Base-by-base conservation (phyloP, 2,797 vertebrate genomes). In the Cygnus olor region DNA sequence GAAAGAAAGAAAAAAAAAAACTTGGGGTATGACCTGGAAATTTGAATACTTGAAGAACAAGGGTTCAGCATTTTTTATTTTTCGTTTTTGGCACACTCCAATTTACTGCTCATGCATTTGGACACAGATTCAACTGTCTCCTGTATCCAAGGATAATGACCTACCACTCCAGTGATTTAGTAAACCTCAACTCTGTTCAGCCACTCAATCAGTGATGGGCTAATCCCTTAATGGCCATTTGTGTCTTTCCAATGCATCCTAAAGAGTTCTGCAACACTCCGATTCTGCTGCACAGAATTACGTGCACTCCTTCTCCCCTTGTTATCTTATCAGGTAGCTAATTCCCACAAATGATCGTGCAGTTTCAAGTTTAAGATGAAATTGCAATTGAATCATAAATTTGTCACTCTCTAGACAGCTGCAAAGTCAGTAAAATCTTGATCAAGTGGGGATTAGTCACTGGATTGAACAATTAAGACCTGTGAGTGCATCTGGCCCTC, bases 191-290 rank as follows among this genome's bases (percentile, higher is more conserved):
- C 79, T 91, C 93, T 76, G 40, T 24, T 87, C 96, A 95, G 93
- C 93, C 65, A 85, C 96, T 97, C 95, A 84, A 66, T 95, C 97
- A 96, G 95, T 91, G 95, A 94, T 80, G 69, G 85, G 79, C 84
- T 98, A 98, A 98, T 98, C 98, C 98, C 94, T 98, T 98, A 98
- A 98, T 98, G 98, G 98, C 94, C 95, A 95, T 97, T 97, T 96
- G 92, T 97, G 97, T 97, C 97, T 94, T 95, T 96, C 96, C 95
- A 88, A 89, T 81, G 93, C 95, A 91, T 97, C 94, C 95, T 88
- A 34, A 73, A 95, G 95, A 96, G 97, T 96, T 95, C 97, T 97
- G 92, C 89, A 96, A 92, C 92, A 70, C 95, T 96, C 89, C 1
- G 16, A 65, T 94, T 96, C 96, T 96, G 97, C 96, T 95, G 94